Base-by-base conservation (phyloP, 2,797 vertebrate species). In the Sandelia bainsii region DNA sequence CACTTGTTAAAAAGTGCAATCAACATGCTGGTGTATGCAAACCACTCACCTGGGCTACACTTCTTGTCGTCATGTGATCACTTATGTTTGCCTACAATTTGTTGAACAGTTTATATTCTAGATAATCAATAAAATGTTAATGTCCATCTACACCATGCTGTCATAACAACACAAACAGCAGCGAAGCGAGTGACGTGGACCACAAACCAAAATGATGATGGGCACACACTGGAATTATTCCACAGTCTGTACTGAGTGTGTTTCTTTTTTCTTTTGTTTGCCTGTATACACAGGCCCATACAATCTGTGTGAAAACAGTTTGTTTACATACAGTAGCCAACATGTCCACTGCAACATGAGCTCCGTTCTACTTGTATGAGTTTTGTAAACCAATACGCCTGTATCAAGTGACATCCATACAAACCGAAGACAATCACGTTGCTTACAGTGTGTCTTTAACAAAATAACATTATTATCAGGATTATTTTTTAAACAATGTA, bases 321-420 rank as follows among this genome's bases (percentile, higher is more conserved):
- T 81, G 71, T 84, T 69, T 83, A 72, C 72, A 69, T 52, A 39
- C 73, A 77, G 52, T 22, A 53, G 52, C 69, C 19, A 46, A 67
- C 57, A 75, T 63, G 39, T 70, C 53, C 27, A 32, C 57, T 12
- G 13, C 23, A 61, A 69, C 63, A 63, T 62, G 62, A 56, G 68
- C 54, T 64, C n/a, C 22, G 44, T 64, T 73, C 60, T 56, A 68
- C 77, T 61, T 61, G 63, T 70, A 23, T 51, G 12, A 46, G 27
- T 75, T 79, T 51, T 63, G 70, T 64, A 81, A 84, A 80, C 56
- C 44, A 79, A 53, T 78, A 67, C 71, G 46, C 68, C 60, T 49
- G 42, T 68, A 75, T 80, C 58, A 4, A 69, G 63, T 72, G 61
- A 42, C 64, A 39, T 44, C 60, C 51, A 46, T 49, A 51, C 52